Evolutionary conservation across 2,888 invertebrate species (phyloP).

Genomic region (Leptinotarsa peninsularis): DNA sequence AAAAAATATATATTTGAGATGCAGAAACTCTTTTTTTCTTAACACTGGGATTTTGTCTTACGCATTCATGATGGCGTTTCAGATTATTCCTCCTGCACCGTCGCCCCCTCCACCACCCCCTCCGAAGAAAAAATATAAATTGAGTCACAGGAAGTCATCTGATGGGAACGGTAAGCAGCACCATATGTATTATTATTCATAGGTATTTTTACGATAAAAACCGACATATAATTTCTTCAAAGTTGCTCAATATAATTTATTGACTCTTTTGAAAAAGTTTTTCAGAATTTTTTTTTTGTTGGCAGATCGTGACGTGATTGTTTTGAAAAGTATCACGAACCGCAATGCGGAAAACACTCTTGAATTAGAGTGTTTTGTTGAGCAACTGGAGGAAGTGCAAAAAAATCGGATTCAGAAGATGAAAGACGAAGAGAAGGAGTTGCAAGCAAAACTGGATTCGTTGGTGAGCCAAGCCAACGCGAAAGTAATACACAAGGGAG

Average conservation of each 20-base stretch:
- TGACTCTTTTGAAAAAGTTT: too few species aligned
- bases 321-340: slow-evolving; percentile 58
- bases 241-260: too few species aligned
- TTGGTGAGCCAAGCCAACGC: slow-evolving; percentile 72
- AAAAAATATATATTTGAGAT: too few species aligned
- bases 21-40: too few species aligned
- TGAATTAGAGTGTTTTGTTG: slow-evolving; percentile 79
- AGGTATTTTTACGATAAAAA: too few species aligned
- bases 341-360: slow-evolving; percentile 64
- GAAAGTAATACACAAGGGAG: slow-evolving; percentile 75
- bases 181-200: too few species aligned
- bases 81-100: slow-evolving; percentile 55
- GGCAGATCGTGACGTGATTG: slow-evolving; percentile 62
- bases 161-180: slow-evolving; percentile 59
- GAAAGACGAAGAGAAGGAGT: slow-evolving; percentile 76
- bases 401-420: slow-evolving; percentile 69
- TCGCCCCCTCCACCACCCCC: slow-evolving; percentile 55
- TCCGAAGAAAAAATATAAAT: slow-evolving; percentile 63
- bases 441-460: slow-evolving; percentile 61
- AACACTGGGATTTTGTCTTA: background rate
- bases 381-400: slow-evolving; percentile 72
- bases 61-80: slow-evolving; percentile 34
- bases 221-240: too few species aligned
- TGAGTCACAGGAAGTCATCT: slow-evolving; percentile 61
- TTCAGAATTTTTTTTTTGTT: too few species aligned